A percentile compares a stretch with the other conserved stretches of the same genome.
phyloP scores from a whole-genome alignment of 2,797 vertebrate genomes.

The Cynopterus sphinx region DNA sequence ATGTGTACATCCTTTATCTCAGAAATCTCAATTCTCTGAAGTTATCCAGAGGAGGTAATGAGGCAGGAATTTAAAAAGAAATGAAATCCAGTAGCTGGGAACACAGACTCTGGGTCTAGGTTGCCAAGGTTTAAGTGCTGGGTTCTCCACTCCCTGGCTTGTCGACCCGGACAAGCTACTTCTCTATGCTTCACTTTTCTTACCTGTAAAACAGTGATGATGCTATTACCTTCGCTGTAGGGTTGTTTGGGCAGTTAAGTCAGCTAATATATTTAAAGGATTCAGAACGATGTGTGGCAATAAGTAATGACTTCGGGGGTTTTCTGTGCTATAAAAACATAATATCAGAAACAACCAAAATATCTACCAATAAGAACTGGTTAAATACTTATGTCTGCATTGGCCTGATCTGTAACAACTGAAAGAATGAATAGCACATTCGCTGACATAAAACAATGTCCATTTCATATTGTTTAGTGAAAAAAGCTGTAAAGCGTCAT shows the following conservation, averaged over 20 bases:
- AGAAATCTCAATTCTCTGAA: conserved; percentile 1
- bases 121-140: neutral
- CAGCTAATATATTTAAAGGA: neutral
- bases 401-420: neutral
- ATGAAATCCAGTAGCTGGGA: neutral
- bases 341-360: neutral
- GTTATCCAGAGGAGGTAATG: neutral
- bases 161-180: neutral
- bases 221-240: neutral
- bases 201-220: neutral
- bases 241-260: neutral
- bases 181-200: neutral
- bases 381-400: neutral
- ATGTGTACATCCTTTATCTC: neutral
- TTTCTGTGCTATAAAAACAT: neutral
- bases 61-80: neutral
- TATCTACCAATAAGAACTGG: neutral
- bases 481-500: neutral
- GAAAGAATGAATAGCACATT: neutral
- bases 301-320: neutral
- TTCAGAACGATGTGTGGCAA: neutral
- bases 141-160: neutral
- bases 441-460: neutral
- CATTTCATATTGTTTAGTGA: neutral
- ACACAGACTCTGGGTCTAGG: neutral